Base-by-base conservation (phyloP, 2,113 vertebrate species). In the Calcarius ornatus region DNA sequence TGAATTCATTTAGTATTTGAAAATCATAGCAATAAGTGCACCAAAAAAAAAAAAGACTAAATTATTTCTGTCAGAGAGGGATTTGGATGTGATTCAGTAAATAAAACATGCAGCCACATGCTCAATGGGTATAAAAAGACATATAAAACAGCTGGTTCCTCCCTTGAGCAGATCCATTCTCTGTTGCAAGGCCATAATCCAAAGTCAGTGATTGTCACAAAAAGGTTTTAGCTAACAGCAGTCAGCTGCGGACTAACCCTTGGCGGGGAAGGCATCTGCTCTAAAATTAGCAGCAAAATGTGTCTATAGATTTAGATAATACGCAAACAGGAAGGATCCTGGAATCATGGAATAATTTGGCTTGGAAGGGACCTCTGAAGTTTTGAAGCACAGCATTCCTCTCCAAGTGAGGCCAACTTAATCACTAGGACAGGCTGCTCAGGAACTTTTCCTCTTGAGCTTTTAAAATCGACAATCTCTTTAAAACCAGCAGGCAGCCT, bases 31-130 rank as follows among this genome's bases (percentile, higher is more conserved):
- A 1, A 40, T 82, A 88, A 80, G 11, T 40, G 31, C 38, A 71
- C 27, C 19, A 11, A 56, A 70, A 59, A 90, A 82, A 27, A 53
- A 77, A 43, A 81, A 35, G 11, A 5, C 13, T 50, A 42, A 59
- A 61, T 83, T 83, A 78, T 85, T 90, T 79, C 66, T 80, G 35
- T 75, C 25, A 42, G 35, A 78, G 72, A 68, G 30, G 30, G 21
- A 85, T 91, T 82, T 96, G 84, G 61, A 89, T 80, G 45, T 31
- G 42, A 76, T 76, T 91, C 60, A 72, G 73, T 77, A 89, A 95
- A 92, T 48, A 79, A 92, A 78, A 31, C 54, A 16, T 54, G 42
- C 33, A 86, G 48, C 70, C 86, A 91, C 89, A 82, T 79, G 66
- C 70, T 87, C 73, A 81, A 42, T 65, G n/a, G 76, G 30, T 69